Evolutionary conservation across 2,888 invertebrate genomes (phyloP), one percentile per base, ranked within the genome.

Genomic region (Agrochola lychnidis): DNA sequence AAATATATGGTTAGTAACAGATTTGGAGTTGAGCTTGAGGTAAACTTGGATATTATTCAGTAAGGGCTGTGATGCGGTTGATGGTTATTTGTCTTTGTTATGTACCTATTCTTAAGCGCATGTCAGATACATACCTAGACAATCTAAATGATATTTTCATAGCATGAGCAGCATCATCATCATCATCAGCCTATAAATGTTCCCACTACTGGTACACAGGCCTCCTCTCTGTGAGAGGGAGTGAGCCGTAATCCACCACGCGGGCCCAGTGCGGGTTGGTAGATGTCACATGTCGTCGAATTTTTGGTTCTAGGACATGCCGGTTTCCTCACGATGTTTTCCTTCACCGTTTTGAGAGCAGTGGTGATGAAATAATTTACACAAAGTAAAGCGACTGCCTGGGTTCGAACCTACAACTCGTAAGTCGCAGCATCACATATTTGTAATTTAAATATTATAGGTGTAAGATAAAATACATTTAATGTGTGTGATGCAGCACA

Each of bases 1-100:
- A 68, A 82, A 78, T 79, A 76, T 79, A 78, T 72, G 78, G 84
- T 76, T 70, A 53, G 77, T 70, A 56, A 74, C 83, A 70, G 67
- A 59, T 56, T 73, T 70, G 16, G 16, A 30, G 45, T 12, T 40
- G 57, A 40, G 45, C n/a, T 70, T 22, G 22, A 59, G 51, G 57
- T 64, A 64, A 73, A 73, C 22, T 73, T 36, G 22, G 9, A 64
- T 57, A 45, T 51, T 64, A 59, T 62, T 14, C 51, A 45, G 3
- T 14, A 71, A 48, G 6, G 40, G 19, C 12, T 63, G 25, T 5
- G n/a, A 56, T 56, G 9, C 4, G 42, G 30, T 64, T 59, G 4
- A 51, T 71, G 30, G 62, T 57, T 14, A n/a, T 45, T 51, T 68
- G 30, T 19, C 9, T 69, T 40, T 14, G 19, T 9, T 40, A 14